Percentiles rank a stretch among this genome's conserved stretches.
Evolutionary conservation across 2,113 vertebrate species (phyloP).

Genomic region (Odontophorus gujanensis): DNA sequence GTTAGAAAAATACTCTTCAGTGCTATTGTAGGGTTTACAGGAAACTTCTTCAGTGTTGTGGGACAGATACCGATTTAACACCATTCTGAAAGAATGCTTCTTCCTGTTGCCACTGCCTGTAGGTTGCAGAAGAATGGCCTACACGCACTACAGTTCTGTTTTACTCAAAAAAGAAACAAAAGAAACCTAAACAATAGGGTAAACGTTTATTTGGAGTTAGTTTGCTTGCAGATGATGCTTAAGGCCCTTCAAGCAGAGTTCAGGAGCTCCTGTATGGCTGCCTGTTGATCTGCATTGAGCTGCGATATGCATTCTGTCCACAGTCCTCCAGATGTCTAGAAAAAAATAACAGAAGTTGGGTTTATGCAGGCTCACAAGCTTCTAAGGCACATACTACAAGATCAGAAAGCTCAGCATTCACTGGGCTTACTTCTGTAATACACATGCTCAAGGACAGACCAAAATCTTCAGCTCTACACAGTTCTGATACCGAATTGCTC

Average conservation of each 20-base stretch:
- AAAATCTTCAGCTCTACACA: background rate
- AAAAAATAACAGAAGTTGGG: background rate
- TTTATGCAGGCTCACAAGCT: background rate
- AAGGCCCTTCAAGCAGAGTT: constrained; percentile 89
- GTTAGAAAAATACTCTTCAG: constrained; percentile 85
- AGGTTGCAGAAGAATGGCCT: constrained; percentile 76
- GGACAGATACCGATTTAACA: constrained; percentile 60
- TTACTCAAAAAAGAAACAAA: constrained; percentile 85
- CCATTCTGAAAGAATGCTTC: constrained; percentile 60
- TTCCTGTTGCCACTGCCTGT: constrained; percentile 65
- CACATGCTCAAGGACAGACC: background rate
- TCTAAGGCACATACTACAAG: background rate
- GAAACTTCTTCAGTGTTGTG: constrained; percentile 60
- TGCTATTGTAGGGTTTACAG: constrained; percentile 74
- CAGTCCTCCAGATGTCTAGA: constrained; percentile 90
- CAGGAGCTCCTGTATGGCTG: constrained; percentile 96
- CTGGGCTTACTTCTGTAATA: background rate
- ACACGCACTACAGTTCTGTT: constrained; percentile 79
- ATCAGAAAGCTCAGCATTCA: background rate
- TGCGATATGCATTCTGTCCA: constrained; percentile 95
- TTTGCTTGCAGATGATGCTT: constrained; percentile 78
- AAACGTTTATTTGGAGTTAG: constrained; percentile 86
- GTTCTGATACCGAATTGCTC: background rate
- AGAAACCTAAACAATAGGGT: constrained; percentile 87
- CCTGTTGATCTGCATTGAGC: constrained; percentile 93